Conservation (phyloP, 2,888 invertebrate genomes). For the Epistrophe eligans region DNA sequence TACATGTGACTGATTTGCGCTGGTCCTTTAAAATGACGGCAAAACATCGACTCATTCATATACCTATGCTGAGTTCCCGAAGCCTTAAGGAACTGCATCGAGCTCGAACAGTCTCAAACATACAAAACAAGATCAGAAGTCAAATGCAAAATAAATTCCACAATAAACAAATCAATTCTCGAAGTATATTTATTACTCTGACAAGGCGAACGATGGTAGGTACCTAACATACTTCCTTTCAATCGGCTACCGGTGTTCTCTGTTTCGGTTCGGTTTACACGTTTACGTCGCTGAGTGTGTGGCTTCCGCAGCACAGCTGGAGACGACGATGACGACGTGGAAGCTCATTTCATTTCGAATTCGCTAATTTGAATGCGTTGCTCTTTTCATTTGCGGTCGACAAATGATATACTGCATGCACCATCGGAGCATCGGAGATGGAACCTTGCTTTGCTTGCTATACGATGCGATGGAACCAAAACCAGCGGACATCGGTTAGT, state of each 20-base stretch:
- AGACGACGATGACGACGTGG: constrained; percentile 42
- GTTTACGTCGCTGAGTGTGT: constrained; percentile 49
- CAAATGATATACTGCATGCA: constrained; percentile 73
- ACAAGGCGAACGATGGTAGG: constrained; percentile 49
- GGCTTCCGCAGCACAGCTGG: constrained; percentile 75
- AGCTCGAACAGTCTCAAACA: constrained; percentile 12
- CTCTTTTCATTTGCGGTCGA: constrained; percentile 75
- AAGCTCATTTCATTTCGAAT: constrained; percentile 71
- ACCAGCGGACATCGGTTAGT: not conserved
- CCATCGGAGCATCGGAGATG: constrained; percentile 28
- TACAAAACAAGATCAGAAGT: constrained; percentile 46
- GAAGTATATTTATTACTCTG: constrained; percentile 73
- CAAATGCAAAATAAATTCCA: constrained; percentile 75
- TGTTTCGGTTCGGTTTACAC: constrained; percentile 48
- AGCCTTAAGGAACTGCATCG: constrained; percentile 1
- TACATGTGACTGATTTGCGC: constrained; percentile 68
- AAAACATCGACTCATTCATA: constrained; percentile 31
- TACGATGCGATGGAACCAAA: not conserved
- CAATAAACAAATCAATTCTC: constrained; percentile 76
- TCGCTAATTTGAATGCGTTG: constrained; percentile 76
- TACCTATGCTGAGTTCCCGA: not conserved
- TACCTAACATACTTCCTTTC: constrained; percentile 62
- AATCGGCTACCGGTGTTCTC: constrained; percentile 75
- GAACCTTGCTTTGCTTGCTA: constrained; percentile 22
- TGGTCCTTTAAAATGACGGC: constrained; percentile 53